Evolutionary conservation across 2,113 vertebrate genomes (phyloP), one percentile per base, ranked within the genome.

Genomic region (Psephotus haematonotus): DNA sequence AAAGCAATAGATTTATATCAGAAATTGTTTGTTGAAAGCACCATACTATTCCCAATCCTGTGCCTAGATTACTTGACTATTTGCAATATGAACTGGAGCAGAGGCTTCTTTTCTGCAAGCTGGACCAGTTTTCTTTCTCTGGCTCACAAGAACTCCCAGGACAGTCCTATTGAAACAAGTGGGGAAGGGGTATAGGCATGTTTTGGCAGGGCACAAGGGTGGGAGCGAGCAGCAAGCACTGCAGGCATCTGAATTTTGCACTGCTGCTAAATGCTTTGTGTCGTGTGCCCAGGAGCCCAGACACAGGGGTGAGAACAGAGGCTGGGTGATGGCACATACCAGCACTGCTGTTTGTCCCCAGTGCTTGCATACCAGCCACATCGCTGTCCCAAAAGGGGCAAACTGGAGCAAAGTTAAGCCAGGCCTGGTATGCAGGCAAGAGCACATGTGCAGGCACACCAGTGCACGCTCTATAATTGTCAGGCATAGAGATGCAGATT

Each of bases 391-490:
- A 1, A 67, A 76, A 82, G 62, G 55, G 60, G 67, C 41, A 80
- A 90, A 71, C 67, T 83, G 70, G 55, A 47, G 77, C 86, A 71
- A 37, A 75, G 85, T 57, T 43, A 46, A 70, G 28, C 9, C 62
- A 43, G 65, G 57, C 10, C 75, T 92, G 85, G 67, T 31, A 29
- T 47, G 65, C 19, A n/a, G 84, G 65, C 55, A 53, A 13, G 19
- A 75, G 31, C 64, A 59, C 1, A 1, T 3, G 47, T 1, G 7
- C 63, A 35, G 91, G 23, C 64, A 28, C 19, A 18, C 2, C 64
- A 35, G 4, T 6, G 72, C 60, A 29, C 22, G 3, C 10, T 0
- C 49, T 4, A 1, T 19, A 5, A 35, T 6, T 46, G 70, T 6
- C 25, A 62, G 68, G 69, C 64, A 5, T 1, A 1, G 86, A 76